phyloP scores from a whole-genome alignment of 2,888 invertebrate genomes.

The Drosophila cracens region DNA sequence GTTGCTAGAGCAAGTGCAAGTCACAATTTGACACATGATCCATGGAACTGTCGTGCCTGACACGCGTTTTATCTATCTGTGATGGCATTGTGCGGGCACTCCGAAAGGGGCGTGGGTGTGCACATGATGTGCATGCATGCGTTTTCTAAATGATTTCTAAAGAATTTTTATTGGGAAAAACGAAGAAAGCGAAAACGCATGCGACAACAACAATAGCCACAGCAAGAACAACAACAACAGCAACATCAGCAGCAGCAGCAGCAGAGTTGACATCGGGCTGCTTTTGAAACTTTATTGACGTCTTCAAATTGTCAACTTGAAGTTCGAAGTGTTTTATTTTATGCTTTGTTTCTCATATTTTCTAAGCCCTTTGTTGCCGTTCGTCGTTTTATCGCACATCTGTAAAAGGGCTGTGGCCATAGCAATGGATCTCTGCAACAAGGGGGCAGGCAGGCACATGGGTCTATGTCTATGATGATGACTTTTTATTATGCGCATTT shows the following conservation, averaged over 20 bases:
- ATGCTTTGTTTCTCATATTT: constrained; percentile 79
- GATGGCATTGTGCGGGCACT: constrained; percentile 26
- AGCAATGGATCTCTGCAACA: constrained; percentile 11
- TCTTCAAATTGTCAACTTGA: constrained; percentile 77
- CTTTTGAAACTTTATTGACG: constrained; percentile 74
- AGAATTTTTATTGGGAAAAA: constrained; percentile 76
- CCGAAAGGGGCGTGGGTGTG: constrained; percentile 49
- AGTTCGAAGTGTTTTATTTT: constrained; percentile 76
- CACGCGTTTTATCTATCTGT: constrained; percentile 75
- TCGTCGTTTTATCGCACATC: constrained; percentile 72
- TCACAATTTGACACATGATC: constrained; percentile 80
- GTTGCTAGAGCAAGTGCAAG: constrained; percentile 61
- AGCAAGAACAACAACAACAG: constrained; percentile 10
- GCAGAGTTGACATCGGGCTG: constrained; percentile 50
- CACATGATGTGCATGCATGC: constrained; percentile 75
- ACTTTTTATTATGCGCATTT: constrained; percentile 77
- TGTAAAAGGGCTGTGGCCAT: constrained; percentile 71
- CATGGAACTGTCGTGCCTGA: constrained; percentile 76
- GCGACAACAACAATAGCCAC: constrained; percentile 28
- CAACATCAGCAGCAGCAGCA: constrained; percentile 24
- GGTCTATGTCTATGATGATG: constrained; percentile 64
- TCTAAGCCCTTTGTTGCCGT: constrained; percentile 60
- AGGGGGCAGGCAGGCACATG: constrained; percentile 11
- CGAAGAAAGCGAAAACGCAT: constrained; percentile 58
- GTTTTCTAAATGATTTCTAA: constrained; percentile 73